These are phyloP conservation scores for Alsophila aescularia DNA, from an alignment of 2,888 invertebrate species.

Conservation along the genomic window DNA sequence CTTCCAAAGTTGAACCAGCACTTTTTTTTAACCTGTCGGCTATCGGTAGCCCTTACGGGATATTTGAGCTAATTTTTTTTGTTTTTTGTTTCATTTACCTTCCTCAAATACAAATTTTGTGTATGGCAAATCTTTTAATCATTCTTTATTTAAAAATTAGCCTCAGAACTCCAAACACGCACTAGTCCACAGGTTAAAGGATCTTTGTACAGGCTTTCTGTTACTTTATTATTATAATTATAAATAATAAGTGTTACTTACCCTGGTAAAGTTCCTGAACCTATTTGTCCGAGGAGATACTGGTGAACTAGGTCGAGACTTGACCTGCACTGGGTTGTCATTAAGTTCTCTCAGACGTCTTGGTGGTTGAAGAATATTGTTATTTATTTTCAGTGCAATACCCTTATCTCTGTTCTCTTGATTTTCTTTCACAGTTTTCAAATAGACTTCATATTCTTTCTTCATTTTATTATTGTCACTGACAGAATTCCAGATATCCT, in stretches of 20 bases:
- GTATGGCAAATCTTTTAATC: too few species aligned
- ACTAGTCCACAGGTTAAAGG: too few species aligned
- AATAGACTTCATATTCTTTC: slow-evolving; percentile 53
- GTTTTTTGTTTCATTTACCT: too few species aligned
- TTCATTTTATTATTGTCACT: slow-evolving; percentile 59
- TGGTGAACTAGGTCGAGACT: slow-evolving; percentile 58
- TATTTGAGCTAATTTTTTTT: too few species aligned
- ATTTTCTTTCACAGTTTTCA: slow-evolving; percentile 66
- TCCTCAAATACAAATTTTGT: too few species aligned
- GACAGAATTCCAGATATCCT: slow-evolving; percentile 61
- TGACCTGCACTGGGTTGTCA: slow-evolving; percentile 40
- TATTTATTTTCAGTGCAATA: slow-evolving; percentile 43
- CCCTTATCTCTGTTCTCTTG: slow-evolving; percentile 60
- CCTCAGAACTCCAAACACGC: too few species aligned
- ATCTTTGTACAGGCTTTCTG: too few species aligned
- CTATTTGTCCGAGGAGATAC: slow-evolving; percentile 70
- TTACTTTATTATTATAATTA: too few species aligned
- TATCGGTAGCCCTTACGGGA: too few species aligned
- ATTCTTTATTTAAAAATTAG: too few species aligned
- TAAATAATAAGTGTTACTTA: slow-evolving; percentile 33
- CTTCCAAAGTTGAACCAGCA: too few species aligned
- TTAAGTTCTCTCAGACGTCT: slow-evolving; percentile 60
- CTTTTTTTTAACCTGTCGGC: too few species aligned
- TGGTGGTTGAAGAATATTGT: slow-evolving; percentile 24
- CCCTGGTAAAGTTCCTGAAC: slow-evolving; percentile 72